phyloP scores from a whole-genome alignment of 2,113 vertebrate species.

The Marmota monax region DNA sequence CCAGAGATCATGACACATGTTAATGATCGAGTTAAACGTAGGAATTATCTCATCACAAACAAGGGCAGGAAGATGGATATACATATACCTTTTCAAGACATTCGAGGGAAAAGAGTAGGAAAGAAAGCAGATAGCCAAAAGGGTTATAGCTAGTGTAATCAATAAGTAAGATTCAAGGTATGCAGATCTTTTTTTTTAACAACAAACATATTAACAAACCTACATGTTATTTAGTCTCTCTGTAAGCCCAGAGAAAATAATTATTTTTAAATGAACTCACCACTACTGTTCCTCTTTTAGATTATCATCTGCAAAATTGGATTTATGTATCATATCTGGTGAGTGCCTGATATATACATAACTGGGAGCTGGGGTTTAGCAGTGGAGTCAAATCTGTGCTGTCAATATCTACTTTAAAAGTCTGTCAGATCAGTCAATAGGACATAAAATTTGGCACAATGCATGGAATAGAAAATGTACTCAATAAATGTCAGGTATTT shows the following conservation, averaged over 20 bases:
- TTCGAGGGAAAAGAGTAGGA: neutral
- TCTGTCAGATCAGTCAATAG: neutral
- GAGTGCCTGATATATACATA: neutral
- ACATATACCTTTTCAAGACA: neutral
- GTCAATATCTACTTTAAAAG: neutral
- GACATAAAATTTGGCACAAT: neutral
- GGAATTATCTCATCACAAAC: neutral
- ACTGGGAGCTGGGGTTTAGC: neutral
- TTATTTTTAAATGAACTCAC: neutral
- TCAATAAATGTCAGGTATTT: neutral
- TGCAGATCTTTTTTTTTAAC: neutral
- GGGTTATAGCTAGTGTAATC: neutral
- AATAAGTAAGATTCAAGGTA: neutral
- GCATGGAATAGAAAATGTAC: neutral
- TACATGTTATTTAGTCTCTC: neutral
- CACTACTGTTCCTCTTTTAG: neutral
- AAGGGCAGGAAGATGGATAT: neutral
- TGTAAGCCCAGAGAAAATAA: neutral
- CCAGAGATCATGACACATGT: neutral
- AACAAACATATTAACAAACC: neutral
- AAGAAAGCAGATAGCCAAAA: neutral
- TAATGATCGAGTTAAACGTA: conserved; percentile 4
- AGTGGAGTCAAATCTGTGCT: neutral
- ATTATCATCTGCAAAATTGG: conserved; percentile 29
- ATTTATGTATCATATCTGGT: neutral